Base-by-base conservation (phyloP, 2,113 vertebrate species). In the Ceyx margarethae region DNA sequence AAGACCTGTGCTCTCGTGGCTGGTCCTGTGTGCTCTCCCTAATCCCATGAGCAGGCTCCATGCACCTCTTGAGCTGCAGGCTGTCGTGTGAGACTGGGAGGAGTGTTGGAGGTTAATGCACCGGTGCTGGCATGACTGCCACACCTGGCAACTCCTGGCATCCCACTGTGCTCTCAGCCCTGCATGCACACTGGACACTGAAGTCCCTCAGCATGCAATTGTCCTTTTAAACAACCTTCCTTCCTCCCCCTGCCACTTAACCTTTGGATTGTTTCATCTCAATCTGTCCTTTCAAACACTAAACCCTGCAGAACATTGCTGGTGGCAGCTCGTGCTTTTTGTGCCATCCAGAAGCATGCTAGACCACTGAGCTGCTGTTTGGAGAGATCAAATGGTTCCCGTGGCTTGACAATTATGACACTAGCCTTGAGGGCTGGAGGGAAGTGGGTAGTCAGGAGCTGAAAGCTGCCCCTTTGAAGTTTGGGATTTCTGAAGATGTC, bases 381-480 rank as follows among this genome's bases (percentile, higher is more conserved):
- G 84, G 73, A 94, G 90, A 89, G 86, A 95, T 93, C 86, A 92
- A 81, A 95, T 68, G 86, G 58, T 90, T 92, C 89, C 84, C 0
- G 2, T 84, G 86, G 94, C 87, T 96, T 86, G 61, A 82, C 91
- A 88, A 94, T 68, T 28, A 48, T 95, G 95, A 93, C 89, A 62
- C 43, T 5, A 77, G 92, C 93, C 94, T 93, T 68, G 90, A 81
- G 91, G 94, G 86, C 74, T 80, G 68, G 71, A 85, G 71, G 71
- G 51, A 61, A 90, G 85, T 21, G 61, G 75, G 45, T 51, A 72
- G 64, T 74, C 76, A 56, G 10, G 76, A 86, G 76, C 86, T 88
- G 79, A 80, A 92, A 86, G 83, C 94, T 93, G 81, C 73, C 91
- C 87, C 93, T 96, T 95, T 94, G 95, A 95, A 90, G 90, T 95